A percentile compares a stretch with the other conserved stretches of the same genome.
Conservation (phyloP, 1,140 invertebrate species). For the Drosophila repletoides region DNA sequence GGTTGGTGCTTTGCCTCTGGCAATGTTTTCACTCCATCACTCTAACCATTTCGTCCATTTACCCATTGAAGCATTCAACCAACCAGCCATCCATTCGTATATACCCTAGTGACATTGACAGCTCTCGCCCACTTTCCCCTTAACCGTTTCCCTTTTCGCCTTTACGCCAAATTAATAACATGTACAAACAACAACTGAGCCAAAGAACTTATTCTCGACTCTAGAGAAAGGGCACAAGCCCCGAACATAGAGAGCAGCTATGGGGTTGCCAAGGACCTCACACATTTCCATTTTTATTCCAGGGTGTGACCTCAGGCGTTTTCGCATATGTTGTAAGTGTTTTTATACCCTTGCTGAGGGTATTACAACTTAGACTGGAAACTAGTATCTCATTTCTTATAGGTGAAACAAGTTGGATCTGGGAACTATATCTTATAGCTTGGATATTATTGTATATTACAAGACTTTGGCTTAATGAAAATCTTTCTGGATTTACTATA, state of each 20-base stretch:
- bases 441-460: no score
- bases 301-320: not conserved
- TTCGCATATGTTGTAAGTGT: conserved; percentile 25
- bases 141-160: conserved; percentile 35
- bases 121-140: conserved; percentile 37
- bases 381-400: no score
- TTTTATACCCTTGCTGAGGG: not conserved
- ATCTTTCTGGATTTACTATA: no score
- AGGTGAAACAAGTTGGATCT: no score
- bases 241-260: not conserved
- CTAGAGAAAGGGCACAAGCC: conserved; percentile 33
- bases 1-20: conserved; percentile 41
- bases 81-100: conserved; percentile 33
- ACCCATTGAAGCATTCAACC: conserved; percentile 3
- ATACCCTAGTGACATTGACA: conserved; percentile 62
- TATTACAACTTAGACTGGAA: no score
- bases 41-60: conserved; percentile 14
- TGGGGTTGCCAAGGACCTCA: conserved; percentile 12
- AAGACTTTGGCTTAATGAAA: no score
- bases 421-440: no score
- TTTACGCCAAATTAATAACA: conserved; percentile 77
- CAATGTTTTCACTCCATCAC: conserved; percentile 28
- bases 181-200: conserved; percentile 70
- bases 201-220: conserved; percentile 64
- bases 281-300: not conserved